Percentiles rank a stretch among this genome's conserved stretches.
Evolutionary conservation across 2,888 invertebrate species (phyloP).

Genomic region (Bursaphelenchus okinawaensis): DNA sequence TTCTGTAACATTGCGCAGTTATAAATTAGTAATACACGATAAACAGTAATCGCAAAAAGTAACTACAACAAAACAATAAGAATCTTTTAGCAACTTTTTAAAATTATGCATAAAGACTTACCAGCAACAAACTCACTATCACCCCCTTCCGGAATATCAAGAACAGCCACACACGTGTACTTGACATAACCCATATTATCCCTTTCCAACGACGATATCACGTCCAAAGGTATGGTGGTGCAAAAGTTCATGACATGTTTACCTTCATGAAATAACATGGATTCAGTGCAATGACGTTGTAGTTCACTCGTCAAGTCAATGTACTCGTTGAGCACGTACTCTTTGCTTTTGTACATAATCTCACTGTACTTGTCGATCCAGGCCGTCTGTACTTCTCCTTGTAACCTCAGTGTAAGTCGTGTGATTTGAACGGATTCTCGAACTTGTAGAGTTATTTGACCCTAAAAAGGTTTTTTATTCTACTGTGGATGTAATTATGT

Average conservation of each 20-base stretch:
- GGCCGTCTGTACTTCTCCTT: constrained; percentile 33
- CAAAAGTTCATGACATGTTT: constrained; percentile 44
- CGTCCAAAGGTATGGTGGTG: constrained; percentile 43
- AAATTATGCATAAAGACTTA: constrained; percentile 12
- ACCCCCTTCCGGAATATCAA: constrained; percentile 53
- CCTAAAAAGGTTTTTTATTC: constrained; percentile 26
- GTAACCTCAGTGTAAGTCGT: constrained; percentile 40
- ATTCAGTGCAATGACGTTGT: constrained; percentile 46
- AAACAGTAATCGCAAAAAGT: too few species aligned
- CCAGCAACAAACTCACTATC: constrained; percentile 54
- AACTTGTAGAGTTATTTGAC: constrained; percentile 42
- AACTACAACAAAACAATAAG: too few species aligned
- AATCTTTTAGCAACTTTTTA: background rate
- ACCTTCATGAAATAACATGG: constrained; percentile 44
- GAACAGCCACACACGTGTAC: constrained; percentile 49
- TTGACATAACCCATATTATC: constrained; percentile 45
- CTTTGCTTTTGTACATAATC: constrained; percentile 45
- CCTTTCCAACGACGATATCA: constrained; percentile 41
- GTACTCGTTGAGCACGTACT: constrained; percentile 47
- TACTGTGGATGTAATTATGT: too few species aligned
- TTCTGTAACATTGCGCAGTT: constrained; percentile 27
- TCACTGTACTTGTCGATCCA: constrained; percentile 47
- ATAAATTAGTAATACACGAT: background rate
- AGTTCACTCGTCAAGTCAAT: constrained; percentile 49
- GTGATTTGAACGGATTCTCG: constrained; percentile 38